Evolutionary conservation across 2,888 invertebrate genomes (phyloP).

Genomic region (Spilosoma lubricipeda): DNA sequence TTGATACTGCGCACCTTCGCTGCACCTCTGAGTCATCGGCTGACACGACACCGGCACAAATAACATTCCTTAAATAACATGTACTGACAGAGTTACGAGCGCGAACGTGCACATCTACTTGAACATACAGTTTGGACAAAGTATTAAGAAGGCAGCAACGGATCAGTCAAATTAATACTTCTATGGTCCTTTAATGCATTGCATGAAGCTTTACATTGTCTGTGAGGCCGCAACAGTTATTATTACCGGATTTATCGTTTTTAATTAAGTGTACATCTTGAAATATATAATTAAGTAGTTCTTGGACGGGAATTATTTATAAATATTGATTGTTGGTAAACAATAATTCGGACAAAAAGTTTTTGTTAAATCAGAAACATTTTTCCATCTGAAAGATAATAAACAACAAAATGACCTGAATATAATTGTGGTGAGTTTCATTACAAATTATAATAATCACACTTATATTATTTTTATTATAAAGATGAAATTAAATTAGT

Average conservation of each 20-base stretch:
- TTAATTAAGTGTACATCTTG: not conserved
- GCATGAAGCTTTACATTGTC: not conserved
- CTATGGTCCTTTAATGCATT: not conserved
- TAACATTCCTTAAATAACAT: not conserved
- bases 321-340: slow-evolving; percentile 12
- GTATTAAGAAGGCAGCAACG: not conserved
- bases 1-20: slow-evolving; percentile 4
- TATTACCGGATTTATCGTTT: not conserved
- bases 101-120: not conserved
- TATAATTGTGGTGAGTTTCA: not conserved
- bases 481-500: too few relatives aligned
- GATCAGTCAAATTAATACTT: not conserved
- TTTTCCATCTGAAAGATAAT: not conserved
- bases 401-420: not conserved
- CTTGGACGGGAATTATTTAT: slow-evolving; percentile 1
- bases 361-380: not conserved
- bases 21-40: too few relatives aligned
- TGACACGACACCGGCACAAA: too few relatives aligned
- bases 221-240: not conserved
- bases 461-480: too few relatives aligned
- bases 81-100: not conserved
- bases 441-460: not conserved
- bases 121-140: not conserved
- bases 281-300: not conserved
- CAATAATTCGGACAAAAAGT: not conserved